A percentile compares a stretch with the other conserved stretches of the same genome.
Evolutionary conservation across 35 echinoderm and acorn worm species (phyloP).

Genomic region (Anneissia japonica): DNA sequence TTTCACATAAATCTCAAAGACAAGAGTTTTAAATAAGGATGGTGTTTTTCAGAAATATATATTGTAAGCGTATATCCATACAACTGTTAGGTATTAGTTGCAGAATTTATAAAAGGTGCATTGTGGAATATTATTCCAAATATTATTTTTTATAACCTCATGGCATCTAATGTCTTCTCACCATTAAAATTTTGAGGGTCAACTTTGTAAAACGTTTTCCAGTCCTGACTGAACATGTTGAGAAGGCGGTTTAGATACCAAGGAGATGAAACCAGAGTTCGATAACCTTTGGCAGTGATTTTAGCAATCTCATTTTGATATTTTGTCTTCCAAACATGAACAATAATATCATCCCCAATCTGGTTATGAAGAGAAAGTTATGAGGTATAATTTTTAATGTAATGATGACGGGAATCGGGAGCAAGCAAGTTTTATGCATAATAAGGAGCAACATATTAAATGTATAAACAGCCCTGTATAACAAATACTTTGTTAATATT

Average conservation of each 20-base stretch:
- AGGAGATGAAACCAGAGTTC: conserved; percentile 58
- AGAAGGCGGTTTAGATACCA: conserved; percentile 64
- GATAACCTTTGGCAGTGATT: conserved; percentile 65
- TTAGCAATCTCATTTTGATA: conserved; percentile 41
- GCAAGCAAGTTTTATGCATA: background rate
- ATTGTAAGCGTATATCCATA: background rate
- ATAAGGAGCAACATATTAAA: background rate
- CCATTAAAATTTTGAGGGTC: conserved; percentile 66
- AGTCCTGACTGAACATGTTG: conserved; percentile 48
- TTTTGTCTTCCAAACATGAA: conserved; percentile 53
- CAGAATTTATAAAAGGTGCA: background rate
- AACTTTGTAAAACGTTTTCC: conserved; percentile 61
- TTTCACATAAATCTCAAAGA: too few relatives aligned
- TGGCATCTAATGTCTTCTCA: background rate
- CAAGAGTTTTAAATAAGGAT: too few relatives aligned
- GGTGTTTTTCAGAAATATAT: background rate
- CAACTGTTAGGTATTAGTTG: background rate
- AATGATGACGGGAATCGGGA: background rate
- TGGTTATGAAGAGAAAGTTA: too few relatives aligned
- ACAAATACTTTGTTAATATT: too few relatives aligned
- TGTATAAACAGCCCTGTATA: too few relatives aligned
- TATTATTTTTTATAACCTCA: background rate
- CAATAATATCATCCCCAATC: conserved; percentile 53
- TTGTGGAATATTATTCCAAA: too few relatives aligned
- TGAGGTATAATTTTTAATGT: too few relatives aligned